These are phyloP conservation scores for Aldrovandia affinis DNA, from an alignment of 2,797 vertebrate genomes.

Conservation along the genomic window DNA sequence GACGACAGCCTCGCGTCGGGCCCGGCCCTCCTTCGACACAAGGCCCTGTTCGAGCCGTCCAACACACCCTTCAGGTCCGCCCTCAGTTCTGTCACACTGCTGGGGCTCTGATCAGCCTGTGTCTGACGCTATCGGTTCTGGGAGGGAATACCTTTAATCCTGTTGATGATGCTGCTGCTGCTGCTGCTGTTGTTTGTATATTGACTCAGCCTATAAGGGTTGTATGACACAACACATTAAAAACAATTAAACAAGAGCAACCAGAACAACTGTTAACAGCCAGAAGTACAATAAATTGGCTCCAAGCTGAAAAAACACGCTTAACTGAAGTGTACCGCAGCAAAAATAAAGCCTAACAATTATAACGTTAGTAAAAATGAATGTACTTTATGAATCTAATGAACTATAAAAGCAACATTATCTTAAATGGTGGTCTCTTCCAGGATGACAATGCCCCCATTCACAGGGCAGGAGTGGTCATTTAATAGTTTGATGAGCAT, in stretches of 20 bases:
- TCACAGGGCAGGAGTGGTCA: too few relatives aligned
- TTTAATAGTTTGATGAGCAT: too few relatives aligned
- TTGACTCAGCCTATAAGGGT: neutral
- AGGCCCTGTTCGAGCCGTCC: constrained; percentile 89
- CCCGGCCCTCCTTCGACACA: constrained; percentile 93
- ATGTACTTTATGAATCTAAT: neutral
- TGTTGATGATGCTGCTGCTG: neutral
- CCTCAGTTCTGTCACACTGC: neutral
- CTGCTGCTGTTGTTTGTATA: neutral
- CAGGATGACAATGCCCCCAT: too few relatives aligned
- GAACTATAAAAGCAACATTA: neutral
- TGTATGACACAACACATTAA: neutral
- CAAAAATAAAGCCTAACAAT: neutral
- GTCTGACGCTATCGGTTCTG: neutral
- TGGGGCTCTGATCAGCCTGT: too few relatives aligned
- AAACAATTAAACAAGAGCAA: neutral
- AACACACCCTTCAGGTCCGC: constrained; percentile 93
- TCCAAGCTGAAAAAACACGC: neutral
- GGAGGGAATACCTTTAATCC: neutral
- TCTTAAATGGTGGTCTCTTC: too few relatives aligned
- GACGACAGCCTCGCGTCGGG: constrained; percentile 82
- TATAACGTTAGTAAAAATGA: neutral
- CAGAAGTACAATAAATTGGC: neutral
- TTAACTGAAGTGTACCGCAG: neutral
- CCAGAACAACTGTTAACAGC: neutral